Conservation (phyloP, 2,797 vertebrate genomes). For the Gypaetus barbatus region DNA sequence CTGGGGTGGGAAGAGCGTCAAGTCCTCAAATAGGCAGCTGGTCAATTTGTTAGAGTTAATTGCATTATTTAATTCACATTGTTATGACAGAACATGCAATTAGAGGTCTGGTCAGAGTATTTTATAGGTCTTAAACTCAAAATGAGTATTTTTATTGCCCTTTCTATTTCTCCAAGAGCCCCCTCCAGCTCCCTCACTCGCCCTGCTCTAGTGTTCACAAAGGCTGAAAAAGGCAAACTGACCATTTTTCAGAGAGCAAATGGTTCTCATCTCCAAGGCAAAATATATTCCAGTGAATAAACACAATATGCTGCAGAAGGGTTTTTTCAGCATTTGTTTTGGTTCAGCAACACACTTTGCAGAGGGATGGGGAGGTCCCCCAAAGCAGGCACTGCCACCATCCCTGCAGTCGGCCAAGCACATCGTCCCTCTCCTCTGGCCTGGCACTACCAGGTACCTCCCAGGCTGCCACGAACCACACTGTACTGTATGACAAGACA, state of each 20-base stretch:
- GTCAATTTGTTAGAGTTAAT: conserved; percentile 21
- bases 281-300: conserved; percentile 45
- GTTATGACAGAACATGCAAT: neutral
- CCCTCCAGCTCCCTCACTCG: neutral
- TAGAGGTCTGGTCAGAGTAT: neutral
- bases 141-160: conserved; percentile 7
- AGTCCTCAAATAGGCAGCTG: neutral
- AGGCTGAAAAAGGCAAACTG: conserved; percentile 20
- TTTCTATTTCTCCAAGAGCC: neutral
- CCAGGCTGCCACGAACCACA: neutral
- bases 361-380: neutral
- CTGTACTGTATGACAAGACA: neutral
- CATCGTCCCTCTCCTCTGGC: neutral
- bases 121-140: conserved; percentile 15
- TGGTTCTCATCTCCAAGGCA: conserved; percentile 18
- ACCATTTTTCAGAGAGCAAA: conserved; percentile 8
- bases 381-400: neutral
- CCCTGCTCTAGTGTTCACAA: neutral
- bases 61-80: neutral
- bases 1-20: neutral
- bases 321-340: conserved; percentile 1
- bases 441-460: neutral
- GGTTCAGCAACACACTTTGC: neutral
- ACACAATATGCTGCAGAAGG: conserved; percentile 29
- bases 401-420: neutral